Evolutionary conservation across 1,140 invertebrate genomes (phyloP).

Genomic region (Papilio machaon): DNA sequence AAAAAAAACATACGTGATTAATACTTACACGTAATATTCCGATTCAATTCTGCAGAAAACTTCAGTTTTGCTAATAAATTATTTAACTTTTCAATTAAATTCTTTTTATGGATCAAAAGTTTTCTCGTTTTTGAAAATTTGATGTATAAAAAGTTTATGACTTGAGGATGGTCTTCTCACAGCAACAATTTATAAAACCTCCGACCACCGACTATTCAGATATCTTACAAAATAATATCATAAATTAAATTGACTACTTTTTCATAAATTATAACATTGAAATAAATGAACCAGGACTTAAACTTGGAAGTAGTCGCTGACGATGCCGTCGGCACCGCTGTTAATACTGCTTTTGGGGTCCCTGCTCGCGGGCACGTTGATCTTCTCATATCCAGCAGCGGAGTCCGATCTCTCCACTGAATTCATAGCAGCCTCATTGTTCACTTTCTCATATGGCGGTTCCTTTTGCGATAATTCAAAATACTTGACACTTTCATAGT

Average conservation of each 20-base stretch:
- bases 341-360: constrained; percentile 76
- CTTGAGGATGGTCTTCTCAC: background rate
- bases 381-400: constrained; percentile 79
- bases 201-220: background rate
- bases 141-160: too few relatives aligned
- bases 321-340: constrained; percentile 69
- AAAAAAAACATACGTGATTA: background rate
- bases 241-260: constrained; percentile 39
- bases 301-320: constrained; percentile 81
- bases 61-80: constrained; percentile 34
- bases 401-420: constrained; percentile 75
- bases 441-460: constrained; percentile 81
- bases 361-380: constrained; percentile 65
- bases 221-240: constrained; percentile 48
- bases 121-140: too few relatives aligned
- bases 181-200: constrained; percentile 29
- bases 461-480: constrained; percentile 79
- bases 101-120: background rate
- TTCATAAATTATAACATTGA: constrained; percentile 41
- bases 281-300: constrained; percentile 54
- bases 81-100: constrained; percentile 36
- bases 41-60: too few relatives aligned
- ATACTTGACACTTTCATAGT: constrained; percentile 83
- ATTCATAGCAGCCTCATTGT: constrained; percentile 64
- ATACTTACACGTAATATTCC: background rate